phyloP scores from a whole-genome alignment of 2,888 invertebrate species.

The Pocota personata region DNA sequence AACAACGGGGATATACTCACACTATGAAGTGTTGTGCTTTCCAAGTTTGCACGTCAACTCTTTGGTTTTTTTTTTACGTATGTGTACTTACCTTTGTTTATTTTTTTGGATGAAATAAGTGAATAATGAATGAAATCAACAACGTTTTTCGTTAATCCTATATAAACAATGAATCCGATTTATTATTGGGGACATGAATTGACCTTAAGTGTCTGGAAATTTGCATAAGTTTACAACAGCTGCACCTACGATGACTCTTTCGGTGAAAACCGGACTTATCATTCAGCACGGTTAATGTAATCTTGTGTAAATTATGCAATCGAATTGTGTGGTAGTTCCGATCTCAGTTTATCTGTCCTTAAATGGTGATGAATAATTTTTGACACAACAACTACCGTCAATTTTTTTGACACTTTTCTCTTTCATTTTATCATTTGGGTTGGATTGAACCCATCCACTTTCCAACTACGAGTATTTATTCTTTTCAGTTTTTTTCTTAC shows the following conservation, averaged over 20 bases:
- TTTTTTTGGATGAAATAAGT: not conserved
- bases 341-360: conserved; percentile 51
- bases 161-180: conserved; percentile 39
- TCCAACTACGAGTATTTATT: not conserved
- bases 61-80: conserved; percentile 25
- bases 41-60: conserved; percentile 61
- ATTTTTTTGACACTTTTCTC: conserved; percentile 45
- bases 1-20: conserved; percentile 14
- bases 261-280: conserved; percentile 32
- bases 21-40: not conserved
- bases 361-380: conserved; percentile 12
- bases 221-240: conserved; percentile 55
- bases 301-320: conserved; percentile 44
- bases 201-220: conserved; percentile 61
- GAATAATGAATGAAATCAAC: conserved; percentile 37
- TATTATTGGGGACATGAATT: conserved; percentile 53
- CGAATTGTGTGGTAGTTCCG: conserved; percentile 35
- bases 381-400: not conserved
- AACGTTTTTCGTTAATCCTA: conserved; percentile 24
- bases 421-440: conserved; percentile 29
- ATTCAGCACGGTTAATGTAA: not conserved
- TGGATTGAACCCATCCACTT: not conserved
- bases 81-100: not conserved
- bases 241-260: conserved; percentile 50
- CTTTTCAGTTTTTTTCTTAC: not conserved